Conservation (phyloP, 2,113 vertebrate species). For the Lasiurus cinereus region DNA sequence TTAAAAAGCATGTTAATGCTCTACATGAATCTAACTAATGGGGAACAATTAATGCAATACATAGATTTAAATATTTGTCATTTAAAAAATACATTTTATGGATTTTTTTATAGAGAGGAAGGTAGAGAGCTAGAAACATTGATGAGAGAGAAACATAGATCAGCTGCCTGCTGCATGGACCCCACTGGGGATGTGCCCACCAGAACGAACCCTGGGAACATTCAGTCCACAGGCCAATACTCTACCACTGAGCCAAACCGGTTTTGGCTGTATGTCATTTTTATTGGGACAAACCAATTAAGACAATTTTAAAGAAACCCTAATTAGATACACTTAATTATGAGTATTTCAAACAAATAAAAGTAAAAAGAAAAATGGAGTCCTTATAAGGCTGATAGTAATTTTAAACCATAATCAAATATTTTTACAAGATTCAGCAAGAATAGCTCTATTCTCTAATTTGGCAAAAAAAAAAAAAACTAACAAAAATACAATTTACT, state of each 20-base stretch:
- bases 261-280: constrained; percentile 73
- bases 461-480: not conserved
- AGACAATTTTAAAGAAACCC: constrained; percentile 79
- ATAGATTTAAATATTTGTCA: constrained; percentile 79
- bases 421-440: constrained; percentile 33
- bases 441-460: constrained; percentile 46
- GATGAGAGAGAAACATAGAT: too few species aligned
- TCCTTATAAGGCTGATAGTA: constrained; percentile 59
- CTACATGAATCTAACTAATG: constrained; percentile 80
- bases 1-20: constrained; percentile 75
- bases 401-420: constrained; percentile 66
- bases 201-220: too few species aligned
- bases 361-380: constrained; percentile 48
- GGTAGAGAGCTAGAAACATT: too few species aligned
- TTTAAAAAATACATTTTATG: too few species aligned
- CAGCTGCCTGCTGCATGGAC: too few species aligned
- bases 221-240: too few species aligned
- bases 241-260: too few species aligned
- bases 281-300: constrained; percentile 79
- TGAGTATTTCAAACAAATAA: constrained; percentile 73
- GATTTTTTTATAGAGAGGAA: too few species aligned
- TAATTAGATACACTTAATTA: constrained; percentile 85
- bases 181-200: too few species aligned
- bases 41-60: constrained; percentile 82
- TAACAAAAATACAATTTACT: constrained; percentile 31